Base-by-base conservation (phyloP, 1,140 invertebrate species). In the Drosophila cardini region DNA sequence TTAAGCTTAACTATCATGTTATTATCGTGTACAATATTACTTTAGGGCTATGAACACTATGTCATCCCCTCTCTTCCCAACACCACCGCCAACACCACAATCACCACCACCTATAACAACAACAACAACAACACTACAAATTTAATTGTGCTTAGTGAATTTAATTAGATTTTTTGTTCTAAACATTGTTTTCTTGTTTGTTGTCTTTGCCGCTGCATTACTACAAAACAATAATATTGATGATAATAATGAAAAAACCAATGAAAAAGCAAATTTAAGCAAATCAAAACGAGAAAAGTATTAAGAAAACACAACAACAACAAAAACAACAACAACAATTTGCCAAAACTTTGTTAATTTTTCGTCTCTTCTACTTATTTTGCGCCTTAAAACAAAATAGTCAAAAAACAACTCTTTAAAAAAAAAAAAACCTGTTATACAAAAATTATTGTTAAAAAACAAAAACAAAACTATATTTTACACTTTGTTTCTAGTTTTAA, bases 401-500 rank as follows among this genome's bases (percentile, higher is more conserved):
- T 48, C 16, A 45, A 52, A 75, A 75, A 60, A 60, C 60, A 62
- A 61, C 9, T 72, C 34, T 65, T 56, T 64, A 30, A 26, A 7
- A 48, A 48, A 46, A 21, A 52, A 8, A 34, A 36, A 60, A 61
- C 40, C 15, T 34, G 16, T 36, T 36, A 36, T 38, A 38, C 15
- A 38, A 4, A n/a, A 52, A 26, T 21, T 46, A 15, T 18, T 53
- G 30, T 53, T 53, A 30, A 53, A 32, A 50, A n/a, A 18, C 21
- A 38, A 55, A 40, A 13, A 2, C 42, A 18, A 46, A 46, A 46
- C 10, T n/a, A 57, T 48, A 52, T 62, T 69, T 46, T 76, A 83
- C 67, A 80, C 30, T 76, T 76, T 76, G 76, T 79, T 79, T 84
- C 55, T 76, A 84, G 80, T 87, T 82, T 52, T 75, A 75, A 77